These are phyloP conservation scores for Hydropotes inermis DNA, from an alignment of 2,113 vertebrate species.

Conservation along the genomic window DNA sequence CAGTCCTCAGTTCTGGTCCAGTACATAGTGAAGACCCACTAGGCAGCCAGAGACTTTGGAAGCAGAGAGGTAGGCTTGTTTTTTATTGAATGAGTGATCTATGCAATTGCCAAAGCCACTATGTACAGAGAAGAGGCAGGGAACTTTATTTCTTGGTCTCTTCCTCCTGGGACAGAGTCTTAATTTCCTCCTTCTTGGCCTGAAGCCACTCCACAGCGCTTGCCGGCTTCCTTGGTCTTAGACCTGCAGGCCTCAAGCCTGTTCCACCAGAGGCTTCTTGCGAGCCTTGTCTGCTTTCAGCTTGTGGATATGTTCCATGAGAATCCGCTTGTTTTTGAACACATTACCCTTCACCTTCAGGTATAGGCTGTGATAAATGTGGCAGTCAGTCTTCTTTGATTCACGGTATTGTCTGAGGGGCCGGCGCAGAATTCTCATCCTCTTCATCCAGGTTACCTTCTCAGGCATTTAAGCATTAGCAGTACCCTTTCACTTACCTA, in stretches of 20 bases:
- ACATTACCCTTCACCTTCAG: constrained; percentile 68
- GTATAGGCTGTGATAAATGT: constrained; percentile 98
- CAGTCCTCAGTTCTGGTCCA: too few species aligned
- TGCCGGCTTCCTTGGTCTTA: not conserved
- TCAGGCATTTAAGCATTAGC: constrained; percentile 97
- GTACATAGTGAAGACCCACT: not conserved
- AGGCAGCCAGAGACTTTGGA: not conserved
- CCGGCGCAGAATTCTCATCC: constrained; percentile 95
- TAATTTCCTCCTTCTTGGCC: not conserved
- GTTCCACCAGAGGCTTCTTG: not conserved
- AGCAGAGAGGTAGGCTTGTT: not conserved
- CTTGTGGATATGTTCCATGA: not conserved
- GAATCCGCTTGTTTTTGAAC: not conserved
- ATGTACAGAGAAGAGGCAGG: not conserved
- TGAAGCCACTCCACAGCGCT: not conserved
- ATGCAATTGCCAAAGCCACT: not conserved
- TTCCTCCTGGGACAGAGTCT: not conserved
- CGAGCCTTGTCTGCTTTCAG: not conserved
- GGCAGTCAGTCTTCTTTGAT: constrained; percentile 97
- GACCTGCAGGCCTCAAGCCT: not conserved
- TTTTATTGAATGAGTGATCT: constrained; percentile 12
- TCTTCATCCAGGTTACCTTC: constrained; percentile 96
- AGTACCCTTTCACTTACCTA: constrained; percentile 98
- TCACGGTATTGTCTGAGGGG: constrained; percentile 96
- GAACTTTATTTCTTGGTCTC: not conserved